Evolutionary conservation across 2,888 invertebrate genomes (phyloP).

Genomic region (Tetrapedia diversipes): DNA sequence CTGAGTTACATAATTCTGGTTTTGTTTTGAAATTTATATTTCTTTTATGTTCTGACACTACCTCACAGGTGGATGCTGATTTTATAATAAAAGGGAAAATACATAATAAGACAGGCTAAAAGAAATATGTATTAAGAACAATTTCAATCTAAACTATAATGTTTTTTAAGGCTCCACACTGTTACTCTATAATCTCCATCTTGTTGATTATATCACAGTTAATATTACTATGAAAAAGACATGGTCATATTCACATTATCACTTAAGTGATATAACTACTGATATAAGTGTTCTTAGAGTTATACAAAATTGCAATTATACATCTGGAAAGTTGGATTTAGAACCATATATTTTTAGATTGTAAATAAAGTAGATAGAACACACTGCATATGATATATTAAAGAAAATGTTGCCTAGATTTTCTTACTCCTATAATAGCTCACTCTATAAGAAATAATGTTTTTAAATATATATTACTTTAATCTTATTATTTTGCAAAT

Average conservation of each 20-base stretch:
- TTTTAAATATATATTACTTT: conserved; percentile 25
- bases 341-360: conserved; percentile 76
- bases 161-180: conserved; percentile 38
- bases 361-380: conserved; percentile 78
- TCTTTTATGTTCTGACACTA: conserved; percentile 57
- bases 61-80: conserved; percentile 56
- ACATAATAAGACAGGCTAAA: conserved; percentile 27
- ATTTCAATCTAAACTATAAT: conserved; percentile 36
- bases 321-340: conserved; percentile 60
- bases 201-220: conserved; percentile 56
- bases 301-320: conserved; percentile 58
- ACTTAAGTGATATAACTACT: conserved; percentile 53
- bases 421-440: conserved; percentile 58
- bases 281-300: conserved; percentile 67
- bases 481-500: conserved; percentile 23
- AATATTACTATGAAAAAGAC: conserved; percentile 54
- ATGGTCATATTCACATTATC: conserved; percentile 44
- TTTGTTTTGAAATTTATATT: conserved; percentile 46
- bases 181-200: conserved; percentile 58
- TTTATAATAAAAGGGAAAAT: conserved; percentile 47
- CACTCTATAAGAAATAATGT: conserved; percentile 9
- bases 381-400: conserved; percentile 67
- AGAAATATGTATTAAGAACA: conserved; percentile 19
- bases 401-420: conserved; percentile 64
- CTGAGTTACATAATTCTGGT: conserved; percentile 43